Conservation (phyloP, 2,888 invertebrate genomes). For the Apoda limacodes region DNA sequence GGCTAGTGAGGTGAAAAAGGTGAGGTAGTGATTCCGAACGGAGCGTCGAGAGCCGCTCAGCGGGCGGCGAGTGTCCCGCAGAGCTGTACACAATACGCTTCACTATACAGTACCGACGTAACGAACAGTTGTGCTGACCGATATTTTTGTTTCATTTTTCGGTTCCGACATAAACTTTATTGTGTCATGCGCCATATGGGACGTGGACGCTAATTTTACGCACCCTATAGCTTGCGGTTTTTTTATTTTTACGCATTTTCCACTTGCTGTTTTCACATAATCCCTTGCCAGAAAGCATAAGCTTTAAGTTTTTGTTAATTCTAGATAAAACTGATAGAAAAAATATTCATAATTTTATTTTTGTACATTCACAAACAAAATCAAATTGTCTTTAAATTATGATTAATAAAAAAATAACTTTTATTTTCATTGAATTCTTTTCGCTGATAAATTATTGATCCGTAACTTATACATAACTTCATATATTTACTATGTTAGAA, state of each 20-base stretch:
- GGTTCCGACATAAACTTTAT: slow-evolving; percentile 48
- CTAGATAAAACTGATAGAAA: no score
- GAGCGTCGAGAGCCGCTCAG: slow-evolving; percentile 46
- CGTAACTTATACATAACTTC: no score
- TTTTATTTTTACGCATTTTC: background rate
- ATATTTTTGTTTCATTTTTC: slow-evolving; percentile 39
- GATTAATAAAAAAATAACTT: no score
- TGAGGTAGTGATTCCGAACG: slow-evolving; percentile 44
- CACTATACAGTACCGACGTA: slow-evolving; percentile 32
- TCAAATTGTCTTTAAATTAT: no score
- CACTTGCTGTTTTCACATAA: no score
- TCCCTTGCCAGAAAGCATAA: no score
- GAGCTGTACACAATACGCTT: slow-evolving; percentile 40
- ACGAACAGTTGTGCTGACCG: slow-evolving; percentile 46
- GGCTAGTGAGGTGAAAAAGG: slow-evolving; percentile 27
- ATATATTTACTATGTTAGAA: no score
- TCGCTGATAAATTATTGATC: no score
- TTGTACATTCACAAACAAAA: no score
- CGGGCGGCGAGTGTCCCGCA: slow-evolving; percentile 45
- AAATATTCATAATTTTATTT: no score
- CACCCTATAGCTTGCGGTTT: slow-evolving; percentile 27
- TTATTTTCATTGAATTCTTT: no score
- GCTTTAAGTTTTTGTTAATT: no score
- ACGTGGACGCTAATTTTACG: slow-evolving; percentile 33
- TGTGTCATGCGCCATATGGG: slow-evolving; percentile 48